Percentiles rank a stretch among this genome's conserved stretches.
Evolutionary conservation across 1,140 invertebrate species (phyloP).

Genomic region (Berghia stephanieae): DNA sequence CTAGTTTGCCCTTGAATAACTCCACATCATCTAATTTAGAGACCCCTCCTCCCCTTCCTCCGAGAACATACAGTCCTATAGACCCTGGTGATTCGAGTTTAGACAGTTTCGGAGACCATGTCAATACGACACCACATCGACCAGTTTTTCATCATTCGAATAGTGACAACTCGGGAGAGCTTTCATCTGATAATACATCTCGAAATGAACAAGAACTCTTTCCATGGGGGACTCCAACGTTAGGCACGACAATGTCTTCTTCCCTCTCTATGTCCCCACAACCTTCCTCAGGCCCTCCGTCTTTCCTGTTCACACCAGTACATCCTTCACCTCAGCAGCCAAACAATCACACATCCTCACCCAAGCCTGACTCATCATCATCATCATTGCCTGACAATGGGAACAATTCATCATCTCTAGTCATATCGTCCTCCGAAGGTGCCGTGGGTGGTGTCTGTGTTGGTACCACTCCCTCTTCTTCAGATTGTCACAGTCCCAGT

Average conservation of each 20-base stretch:
- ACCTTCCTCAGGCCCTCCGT: not conserved
- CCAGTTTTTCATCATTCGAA: no score
- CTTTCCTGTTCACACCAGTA: not conserved
- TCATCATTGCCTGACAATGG: no score
- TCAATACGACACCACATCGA: no score
- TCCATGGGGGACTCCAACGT: conserved; percentile 37
- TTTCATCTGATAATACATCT: not conserved
- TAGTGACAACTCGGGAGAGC: no score
- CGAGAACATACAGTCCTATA: conserved; percentile 59
- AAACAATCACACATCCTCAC: not conserved
- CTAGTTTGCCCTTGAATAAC: no score
- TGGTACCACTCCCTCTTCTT: no score
- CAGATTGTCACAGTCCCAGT: no score
- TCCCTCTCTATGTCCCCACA: conserved; percentile 4
- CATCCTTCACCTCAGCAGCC: not conserved
- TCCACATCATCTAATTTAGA: conserved; percentile 27
- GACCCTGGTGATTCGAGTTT: conserved; percentile 31
- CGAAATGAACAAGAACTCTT: conserved; percentile 33
- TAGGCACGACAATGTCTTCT: no score
- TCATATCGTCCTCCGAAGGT: no score
- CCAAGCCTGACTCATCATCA: not conserved
- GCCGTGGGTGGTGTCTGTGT: no score
- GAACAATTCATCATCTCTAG: no score
- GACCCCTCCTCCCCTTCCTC: conserved; percentile 55
- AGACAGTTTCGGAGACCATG: conserved; percentile 24